Percentiles rank a stretch among this genome's conserved stretches.
Evolutionary conservation across 2,113 vertebrate species (phyloP).

Genomic region (Oncorhynchus masou): DNA sequence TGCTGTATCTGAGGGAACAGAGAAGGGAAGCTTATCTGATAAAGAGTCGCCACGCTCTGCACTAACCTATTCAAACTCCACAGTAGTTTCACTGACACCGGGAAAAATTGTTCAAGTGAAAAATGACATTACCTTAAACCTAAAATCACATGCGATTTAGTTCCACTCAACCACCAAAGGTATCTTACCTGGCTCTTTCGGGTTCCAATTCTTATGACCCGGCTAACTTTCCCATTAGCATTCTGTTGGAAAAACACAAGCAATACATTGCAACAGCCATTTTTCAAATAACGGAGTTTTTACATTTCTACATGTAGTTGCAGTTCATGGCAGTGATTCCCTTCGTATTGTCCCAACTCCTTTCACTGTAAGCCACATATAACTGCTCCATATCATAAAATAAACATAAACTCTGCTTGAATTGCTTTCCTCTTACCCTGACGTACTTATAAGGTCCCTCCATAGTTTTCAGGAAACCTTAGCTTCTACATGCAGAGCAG

Average conservation of each 20-base stretch:
- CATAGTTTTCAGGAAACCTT: constrained; percentile 39
- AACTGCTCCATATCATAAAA: too few relatives aligned
- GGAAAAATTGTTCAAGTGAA: not conserved
- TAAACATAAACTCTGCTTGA: too few relatives aligned
- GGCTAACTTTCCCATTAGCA: constrained; percentile 63
- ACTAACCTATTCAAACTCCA: not conserved
- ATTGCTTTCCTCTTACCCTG: constrained; percentile 55
- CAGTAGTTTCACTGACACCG: not conserved
- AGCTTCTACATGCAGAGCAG: constrained; percentile 35
- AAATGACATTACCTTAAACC: not conserved
- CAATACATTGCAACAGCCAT: not conserved
- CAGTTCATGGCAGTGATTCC: not conserved
- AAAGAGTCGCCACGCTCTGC: not conserved
- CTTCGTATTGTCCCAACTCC: not conserved
- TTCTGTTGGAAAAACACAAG: constrained; percentile 59
- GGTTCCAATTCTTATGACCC: constrained; percentile 85
- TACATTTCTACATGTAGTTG: too few relatives aligned
- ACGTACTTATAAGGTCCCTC: constrained; percentile 65
- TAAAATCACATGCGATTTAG: not conserved
- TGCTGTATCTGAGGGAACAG: constrained; percentile 14
- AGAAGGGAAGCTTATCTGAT: not conserved
- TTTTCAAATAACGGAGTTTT: not conserved
- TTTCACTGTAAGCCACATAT: not conserved
- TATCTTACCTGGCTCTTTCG: constrained; percentile 86
- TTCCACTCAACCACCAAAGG: not conserved